phyloP scores from a whole-genome alignment of 2,888 invertebrate species.

The Pandemis corylana region DNA sequence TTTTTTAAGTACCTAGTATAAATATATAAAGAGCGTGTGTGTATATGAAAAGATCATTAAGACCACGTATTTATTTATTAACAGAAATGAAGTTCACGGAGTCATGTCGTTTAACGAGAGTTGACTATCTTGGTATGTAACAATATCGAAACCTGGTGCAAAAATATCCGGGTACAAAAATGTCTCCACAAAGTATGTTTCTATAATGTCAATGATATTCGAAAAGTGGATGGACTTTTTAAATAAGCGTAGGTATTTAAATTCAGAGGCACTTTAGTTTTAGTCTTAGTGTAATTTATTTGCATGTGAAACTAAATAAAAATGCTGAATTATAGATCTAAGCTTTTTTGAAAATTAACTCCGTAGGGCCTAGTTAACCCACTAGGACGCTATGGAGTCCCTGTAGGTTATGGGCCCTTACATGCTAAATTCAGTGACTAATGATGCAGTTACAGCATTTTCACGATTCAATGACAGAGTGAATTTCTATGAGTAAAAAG shows the following conservation, averaged over 20 bases:
- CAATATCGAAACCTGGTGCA: neutral
- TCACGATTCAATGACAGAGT: conserved; percentile 4
- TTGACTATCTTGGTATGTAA: neutral
- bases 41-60: conserved; percentile 57
- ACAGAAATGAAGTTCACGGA: conserved; percentile 1
- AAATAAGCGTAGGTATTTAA: neutral
- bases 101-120: neutral
- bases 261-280: neutral
- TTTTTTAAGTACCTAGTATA: conserved; percentile 17
- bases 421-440: neutral
- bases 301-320: neutral
- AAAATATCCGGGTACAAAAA: neutral
- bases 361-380: neutral
- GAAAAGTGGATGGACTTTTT: neutral
- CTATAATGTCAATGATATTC: neutral
- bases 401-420: neutral
- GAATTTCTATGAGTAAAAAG: conserved; percentile 37
- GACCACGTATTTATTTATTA: conserved; percentile 70
- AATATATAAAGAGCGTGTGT: conserved; percentile 16
- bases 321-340: neutral
- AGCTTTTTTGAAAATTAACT: conserved; percentile 54
- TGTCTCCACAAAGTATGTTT: neutral
- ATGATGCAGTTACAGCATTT: neutral
- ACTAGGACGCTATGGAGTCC: too few relatives aligned
- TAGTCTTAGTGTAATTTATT: neutral